A percentile compares a stretch with the other conserved stretches of the same genome.
phyloP scores from a whole-genome alignment of 2,797 vertebrate genomes.

The Chromobotia macracanthus region DNA sequence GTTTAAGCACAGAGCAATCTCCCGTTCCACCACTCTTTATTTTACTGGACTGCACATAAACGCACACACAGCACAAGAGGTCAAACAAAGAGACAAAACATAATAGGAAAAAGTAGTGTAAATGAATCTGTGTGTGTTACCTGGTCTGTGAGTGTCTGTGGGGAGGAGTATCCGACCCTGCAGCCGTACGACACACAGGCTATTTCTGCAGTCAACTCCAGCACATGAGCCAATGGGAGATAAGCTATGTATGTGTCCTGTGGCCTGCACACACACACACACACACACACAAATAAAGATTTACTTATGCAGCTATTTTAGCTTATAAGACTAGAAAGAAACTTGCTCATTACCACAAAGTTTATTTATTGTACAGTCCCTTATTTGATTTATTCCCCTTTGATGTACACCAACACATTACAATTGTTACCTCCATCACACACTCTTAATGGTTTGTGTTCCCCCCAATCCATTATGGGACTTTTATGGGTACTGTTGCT shows the following conservation, averaged over 20 bases:
- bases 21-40: conserved; percentile 88
- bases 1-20: conserved; percentile 82
- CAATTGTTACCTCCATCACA: not conserved
- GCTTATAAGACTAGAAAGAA: not conserved
- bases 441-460: not conserved
- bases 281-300: conserved; percentile 25
- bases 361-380: too few relatives aligned
- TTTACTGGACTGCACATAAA: conserved; percentile 81
- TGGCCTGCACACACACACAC: conserved; percentile 68
- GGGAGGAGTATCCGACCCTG: conserved; percentile 87
- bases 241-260: conserved; percentile 88
- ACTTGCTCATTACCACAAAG: not conserved
- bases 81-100: not conserved
- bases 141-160: conserved; percentile 86
- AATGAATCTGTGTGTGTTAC: conserved; percentile 61
- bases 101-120: not conserved
- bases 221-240: conserved; percentile 85
- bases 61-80: conserved; percentile 10
- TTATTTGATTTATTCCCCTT: too few relatives aligned
- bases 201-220: conserved; percentile 87
- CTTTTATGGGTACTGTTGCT: conserved; percentile 55
- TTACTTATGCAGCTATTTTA: conserved; percentile 20
- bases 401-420: not conserved
- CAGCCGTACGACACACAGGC: conserved; percentile 88
- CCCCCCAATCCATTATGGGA: not conserved